These are phyloP conservation scores for Formicarius rufipectus DNA, from an alignment of 2,113 vertebrate species.

Conservation along the genomic window DNA sequence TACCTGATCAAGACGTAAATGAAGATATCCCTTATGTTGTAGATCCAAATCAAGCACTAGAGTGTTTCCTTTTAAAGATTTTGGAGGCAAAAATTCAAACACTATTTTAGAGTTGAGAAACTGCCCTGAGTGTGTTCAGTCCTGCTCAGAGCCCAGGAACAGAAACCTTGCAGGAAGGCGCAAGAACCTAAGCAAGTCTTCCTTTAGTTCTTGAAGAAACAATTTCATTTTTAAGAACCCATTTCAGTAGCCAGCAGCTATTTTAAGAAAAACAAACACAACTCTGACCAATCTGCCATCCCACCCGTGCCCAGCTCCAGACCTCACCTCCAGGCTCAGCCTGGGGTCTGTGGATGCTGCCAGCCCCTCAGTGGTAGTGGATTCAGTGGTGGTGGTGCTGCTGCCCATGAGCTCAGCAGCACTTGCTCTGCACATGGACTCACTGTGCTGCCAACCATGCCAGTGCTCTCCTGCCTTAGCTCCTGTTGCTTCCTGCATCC, in stretches of 20 bases:
- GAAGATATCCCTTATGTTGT: background rate
- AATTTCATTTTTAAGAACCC: background rate
- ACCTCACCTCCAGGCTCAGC: background rate
- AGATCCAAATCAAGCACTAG: background rate
- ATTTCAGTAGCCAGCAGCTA: background rate
- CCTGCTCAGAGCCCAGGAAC: background rate
- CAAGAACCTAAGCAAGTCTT: background rate
- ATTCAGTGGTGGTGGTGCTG: accelerated
- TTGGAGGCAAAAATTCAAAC: background rate
- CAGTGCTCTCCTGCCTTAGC: background rate
- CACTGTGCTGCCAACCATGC: background rate
- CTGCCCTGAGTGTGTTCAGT: background rate
- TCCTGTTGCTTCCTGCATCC: background rate
- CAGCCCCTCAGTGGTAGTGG: background rate
- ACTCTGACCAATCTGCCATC: background rate
- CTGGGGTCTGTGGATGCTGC: background rate
- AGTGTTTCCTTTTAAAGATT: background rate
- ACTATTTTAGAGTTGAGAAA: background rate
- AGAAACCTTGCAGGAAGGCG: background rate
- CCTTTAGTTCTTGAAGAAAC: background rate
- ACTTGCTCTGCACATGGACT: background rate
- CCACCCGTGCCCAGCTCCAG: background rate
- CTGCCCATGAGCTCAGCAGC: background rate
- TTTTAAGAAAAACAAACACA: background rate
- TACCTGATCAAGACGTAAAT: background rate